Base-by-base conservation (phyloP, 2,888 invertebrate genomes). In the Pandemis heparana region DNA sequence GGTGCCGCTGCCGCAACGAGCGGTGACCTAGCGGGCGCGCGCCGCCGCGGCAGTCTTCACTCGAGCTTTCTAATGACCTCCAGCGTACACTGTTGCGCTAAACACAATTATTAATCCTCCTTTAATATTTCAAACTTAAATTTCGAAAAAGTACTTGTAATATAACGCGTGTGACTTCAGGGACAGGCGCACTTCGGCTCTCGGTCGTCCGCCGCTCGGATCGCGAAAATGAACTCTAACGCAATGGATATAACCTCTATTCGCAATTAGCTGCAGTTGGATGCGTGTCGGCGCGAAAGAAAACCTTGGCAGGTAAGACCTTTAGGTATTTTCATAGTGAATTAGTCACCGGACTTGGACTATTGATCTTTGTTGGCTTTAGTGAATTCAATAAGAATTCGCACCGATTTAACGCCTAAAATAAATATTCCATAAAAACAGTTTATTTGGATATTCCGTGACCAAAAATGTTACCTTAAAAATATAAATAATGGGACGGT, bases 1-100 rank as follows among this genome's bases (percentile, higher is more conserved):
- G 89, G 87, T 88, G 91, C 92, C 92, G 92, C 92, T 93, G 90
- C 91, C 92, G 91, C 92, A 88, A 67, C 76, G 75, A 78, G 87
- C 88, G 89, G 89, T 90, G 92, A 92, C 93, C 92, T 90, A 85
- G 80, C 90, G 89, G 90, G 92, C 93, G 92, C 92, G 92, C 85
- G 85, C 85, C 85, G 92, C 90, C 91, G 91, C 94, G 94, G 92
- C 94, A 94, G 94, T 94, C 92, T 91, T 91, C 89, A 85, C 88
- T 87, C 84, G 91, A 89, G 91, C 92, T 89, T 92, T 92, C 93
- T 94, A 94, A 94, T 94, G 93, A 94, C 94, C 92, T 88, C 93
- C 91, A 89, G 93, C 93, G 92, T 91, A 89, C 88, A 85, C 86
- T 86, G 93, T 87, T 90, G 89, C 89, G 87, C 79, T 85, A 85